Evolutionary conservation across 1,140 invertebrate species (phyloP).

Genomic region (Tetragonula clypearis): DNA sequence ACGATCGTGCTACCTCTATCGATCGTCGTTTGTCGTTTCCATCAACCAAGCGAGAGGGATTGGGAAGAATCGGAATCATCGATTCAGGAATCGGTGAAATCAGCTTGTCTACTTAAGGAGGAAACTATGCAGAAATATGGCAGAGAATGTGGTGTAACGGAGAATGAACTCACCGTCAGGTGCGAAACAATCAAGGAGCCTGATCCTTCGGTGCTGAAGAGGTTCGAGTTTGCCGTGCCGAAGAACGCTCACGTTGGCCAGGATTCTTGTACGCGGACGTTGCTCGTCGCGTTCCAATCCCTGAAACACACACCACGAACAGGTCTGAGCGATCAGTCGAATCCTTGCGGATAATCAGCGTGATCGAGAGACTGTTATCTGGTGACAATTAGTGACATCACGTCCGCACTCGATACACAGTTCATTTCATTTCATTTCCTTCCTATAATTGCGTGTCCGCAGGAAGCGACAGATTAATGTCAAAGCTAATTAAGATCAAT

Average conservation of each 20-base stretch:
- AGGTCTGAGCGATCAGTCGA: slow-evolving; percentile 64
- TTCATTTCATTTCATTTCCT: background rate
- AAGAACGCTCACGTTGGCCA: slow-evolving; percentile 81
- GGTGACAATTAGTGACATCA: slow-evolving; percentile 49
- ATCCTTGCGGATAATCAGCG: slow-evolving; percentile 51
- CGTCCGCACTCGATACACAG: background rate
- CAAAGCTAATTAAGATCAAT: background rate
- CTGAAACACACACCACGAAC: slow-evolving; percentile 77
- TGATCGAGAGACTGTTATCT: slow-evolving; percentile 58
- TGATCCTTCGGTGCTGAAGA: slow-evolving; percentile 76
- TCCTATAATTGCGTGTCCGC: too few species aligned
- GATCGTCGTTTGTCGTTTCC: background rate
- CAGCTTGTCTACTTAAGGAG: background rate
- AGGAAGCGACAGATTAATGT: background rate
- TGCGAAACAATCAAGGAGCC: slow-evolving; percentile 76
- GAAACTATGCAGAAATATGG: background rate
- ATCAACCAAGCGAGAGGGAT: background rate
- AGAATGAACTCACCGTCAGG: slow-evolving; percentile 75
- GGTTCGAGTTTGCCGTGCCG: slow-evolving; percentile 74
- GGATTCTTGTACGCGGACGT: slow-evolving; percentile 81
- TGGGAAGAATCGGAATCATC: background rate
- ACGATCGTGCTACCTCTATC: background rate
- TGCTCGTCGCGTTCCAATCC: slow-evolving; percentile 81
- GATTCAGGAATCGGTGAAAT: background rate
- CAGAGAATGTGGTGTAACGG: background rate